phyloP scores from a whole-genome alignment of 2,797 vertebrate genomes.

The Phrynocephalus forsythii region DNA sequence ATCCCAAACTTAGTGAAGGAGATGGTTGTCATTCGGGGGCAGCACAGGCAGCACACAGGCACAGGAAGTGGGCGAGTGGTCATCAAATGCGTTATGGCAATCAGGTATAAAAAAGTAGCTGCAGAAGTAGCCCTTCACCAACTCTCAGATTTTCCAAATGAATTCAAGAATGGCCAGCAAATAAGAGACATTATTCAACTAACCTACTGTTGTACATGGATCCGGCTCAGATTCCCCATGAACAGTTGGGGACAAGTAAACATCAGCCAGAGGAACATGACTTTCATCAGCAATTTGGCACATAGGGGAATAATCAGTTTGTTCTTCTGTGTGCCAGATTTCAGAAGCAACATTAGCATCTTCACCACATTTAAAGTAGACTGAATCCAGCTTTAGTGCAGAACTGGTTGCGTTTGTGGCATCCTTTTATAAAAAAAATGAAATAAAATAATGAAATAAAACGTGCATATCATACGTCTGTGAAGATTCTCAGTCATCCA shows the following conservation, averaged over 20 bases:
- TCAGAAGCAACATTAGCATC: slow-evolving; percentile 62
- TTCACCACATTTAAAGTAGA: slow-evolving; percentile 71
- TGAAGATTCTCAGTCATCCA: too few species aligned
- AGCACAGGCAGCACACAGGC: too few species aligned
- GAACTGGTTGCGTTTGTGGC: accelerated
- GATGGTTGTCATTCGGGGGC: too few species aligned
- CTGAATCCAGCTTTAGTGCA: slow-evolving; percentile 70
- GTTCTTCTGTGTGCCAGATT: slow-evolving; percentile 61
- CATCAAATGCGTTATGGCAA: not conserved
- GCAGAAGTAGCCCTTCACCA: not conserved
- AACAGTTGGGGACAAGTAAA: slow-evolving; percentile 84
- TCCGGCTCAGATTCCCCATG: slow-evolving; percentile 64
- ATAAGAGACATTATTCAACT: slow-evolving; percentile 20
- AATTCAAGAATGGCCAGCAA: not conserved
- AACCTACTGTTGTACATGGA: slow-evolving; percentile 58
- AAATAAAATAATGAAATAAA: not conserved
- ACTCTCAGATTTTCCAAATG: not conserved
- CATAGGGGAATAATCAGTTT: slow-evolving; percentile 71
- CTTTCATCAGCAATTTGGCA: slow-evolving; percentile 66
- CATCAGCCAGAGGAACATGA: slow-evolving; percentile 76
- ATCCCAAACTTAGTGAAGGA: too few species aligned
- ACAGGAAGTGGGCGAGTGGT: too few species aligned
- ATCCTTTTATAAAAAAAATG: slow-evolving; percentile 41
- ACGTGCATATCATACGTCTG: slow-evolving; percentile 12
- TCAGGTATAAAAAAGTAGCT: not conserved